phyloP scores from a whole-genome alignment of 2,888 invertebrate species.

The Melinaea menophilus region DNA sequence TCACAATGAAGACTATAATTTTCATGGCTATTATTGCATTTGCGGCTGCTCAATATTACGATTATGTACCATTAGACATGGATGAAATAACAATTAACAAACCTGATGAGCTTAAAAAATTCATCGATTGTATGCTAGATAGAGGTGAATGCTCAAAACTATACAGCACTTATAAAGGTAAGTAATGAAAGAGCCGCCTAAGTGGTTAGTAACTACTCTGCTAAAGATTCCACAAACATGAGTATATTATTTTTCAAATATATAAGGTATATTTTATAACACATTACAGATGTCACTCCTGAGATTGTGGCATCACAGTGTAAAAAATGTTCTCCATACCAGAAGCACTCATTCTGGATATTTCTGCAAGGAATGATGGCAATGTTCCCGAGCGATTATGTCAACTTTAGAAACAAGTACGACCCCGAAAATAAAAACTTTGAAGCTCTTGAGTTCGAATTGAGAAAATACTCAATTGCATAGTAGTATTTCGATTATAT shows the following conservation, averaged over 20 bases:
- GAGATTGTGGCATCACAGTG: slow-evolving; percentile 22
- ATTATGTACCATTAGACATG: slow-evolving; percentile 53
- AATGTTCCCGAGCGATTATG: slow-evolving; percentile 67
- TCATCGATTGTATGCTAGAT: slow-evolving; percentile 48
- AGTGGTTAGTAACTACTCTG: no score
- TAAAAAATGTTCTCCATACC: slow-evolving; percentile 25
- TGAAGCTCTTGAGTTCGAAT: slow-evolving; percentile 59
- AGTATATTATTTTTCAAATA: no score
- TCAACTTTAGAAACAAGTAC: slow-evolving; percentile 67
- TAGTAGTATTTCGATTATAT: no score
- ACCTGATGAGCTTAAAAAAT: slow-evolving; percentile 34
- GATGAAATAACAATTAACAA: slow-evolving; percentile 39
- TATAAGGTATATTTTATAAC: no score
- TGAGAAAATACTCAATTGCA: slow-evolving; percentile 30
- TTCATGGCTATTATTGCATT: slow-evolving; percentile 36
- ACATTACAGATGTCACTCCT: slow-evolving; percentile 16
- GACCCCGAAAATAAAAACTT: slow-evolving; percentile 79
- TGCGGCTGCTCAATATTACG: slow-evolving; percentile 41
- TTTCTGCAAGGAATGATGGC: slow-evolving; percentile 58
- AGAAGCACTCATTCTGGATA: slow-evolving; percentile 23
- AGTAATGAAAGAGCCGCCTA: slow-evolving; percentile 8
- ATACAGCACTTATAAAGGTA: slow-evolving; percentile 49
- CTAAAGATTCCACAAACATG: no score
- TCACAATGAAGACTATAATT: slow-evolving; percentile 29
- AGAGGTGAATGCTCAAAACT: slow-evolving; percentile 40